Base-by-base conservation (phyloP, 92 coral and sea anemone genomes). In the Paragorgia papillata region DNA sequence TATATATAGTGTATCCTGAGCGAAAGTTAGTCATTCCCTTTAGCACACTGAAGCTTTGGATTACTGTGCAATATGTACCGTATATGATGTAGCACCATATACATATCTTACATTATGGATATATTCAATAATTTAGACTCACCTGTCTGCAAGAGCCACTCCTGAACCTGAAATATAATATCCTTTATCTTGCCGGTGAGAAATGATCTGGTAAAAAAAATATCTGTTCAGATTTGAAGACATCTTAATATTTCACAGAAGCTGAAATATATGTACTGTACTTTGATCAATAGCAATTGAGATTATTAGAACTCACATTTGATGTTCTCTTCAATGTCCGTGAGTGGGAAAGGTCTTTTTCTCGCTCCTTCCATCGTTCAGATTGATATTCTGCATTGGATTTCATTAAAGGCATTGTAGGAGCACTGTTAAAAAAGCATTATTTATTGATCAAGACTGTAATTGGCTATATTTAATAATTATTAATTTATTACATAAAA, bases 151-250 rank as follows among this genome's bases (percentile, higher is more conserved):
- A 17, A 93, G 69, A 18, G 97, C 97, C 57, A 93, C 25, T 68
- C 81, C 78, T 2, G 83, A 48, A 44, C 97, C 97, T n/a, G 91
- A 60, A 83, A 93, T 86, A 33, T 91, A 93, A 62, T 93, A 93
- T 17, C 92, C 91, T 46, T 84, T 86, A 78, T 93, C 97, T 32
- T 91, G 79, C 59, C 97, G 83, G 62, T 93, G 97, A 26, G 83
- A 32, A 54, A 85, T 83, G 43, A 93, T 91, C 97, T 93, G 37
- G 27, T 80, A 62, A 22, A 34, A 60, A 29, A 43, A n/a, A n/a
- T n/a, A n/a, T n/a, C n/a, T n/a, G n/a, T n/a, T n/a, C n/a, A n/a
- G n/a, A n/a, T n/a, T n/a, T n/a, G n/a, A n/a, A n/a, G n/a, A n/a
- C n/a, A n/a, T n/a, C n/a, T n/a, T n/a, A n/a, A n/a, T n/a, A n/a